phyloP scores from a whole-genome alignment of 2,888 invertebrate species.

The Yponomeuta malinellus region DNA sequence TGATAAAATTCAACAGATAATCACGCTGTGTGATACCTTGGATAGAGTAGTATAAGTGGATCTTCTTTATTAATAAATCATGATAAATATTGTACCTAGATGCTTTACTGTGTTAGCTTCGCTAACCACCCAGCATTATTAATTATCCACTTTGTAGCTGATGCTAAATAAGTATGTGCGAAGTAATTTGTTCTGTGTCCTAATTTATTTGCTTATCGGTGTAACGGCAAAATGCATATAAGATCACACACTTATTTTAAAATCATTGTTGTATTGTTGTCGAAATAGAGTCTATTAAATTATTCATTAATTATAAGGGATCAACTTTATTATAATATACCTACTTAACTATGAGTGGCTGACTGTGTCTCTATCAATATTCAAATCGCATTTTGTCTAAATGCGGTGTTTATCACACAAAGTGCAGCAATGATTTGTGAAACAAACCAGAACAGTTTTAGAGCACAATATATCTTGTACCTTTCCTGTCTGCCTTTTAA shows the following conservation, averaged over 20 bases:
- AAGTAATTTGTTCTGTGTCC: not conserved
- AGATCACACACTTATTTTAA: conserved; percentile 7
- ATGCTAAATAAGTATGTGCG: conserved; percentile 7
- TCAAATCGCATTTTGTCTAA: not conserved
- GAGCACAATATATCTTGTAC: conserved; percentile 15
- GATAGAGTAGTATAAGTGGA: conserved; percentile 5
- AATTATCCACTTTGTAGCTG: conserved; percentile 10
- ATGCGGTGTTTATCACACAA: conserved; percentile 20
- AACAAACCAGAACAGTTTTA: not conserved
- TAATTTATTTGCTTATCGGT: not conserved
- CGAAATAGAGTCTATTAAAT: conserved; percentile 68
- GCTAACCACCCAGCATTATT: conserved; percentile 24
- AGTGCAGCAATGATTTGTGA: conserved; percentile 15
- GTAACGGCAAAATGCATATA: not conserved
- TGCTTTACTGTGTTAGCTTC: conserved; percentile 1
- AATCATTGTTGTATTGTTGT: conserved; percentile 43
- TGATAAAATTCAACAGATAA: conserved; percentile 56
- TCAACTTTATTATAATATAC: conserved; percentile 8
- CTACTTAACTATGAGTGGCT: not conserved
- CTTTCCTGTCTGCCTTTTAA: conserved; percentile 25
- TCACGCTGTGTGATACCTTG: not conserved
- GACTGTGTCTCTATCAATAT: not conserved
- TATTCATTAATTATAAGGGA: conserved; percentile 58
- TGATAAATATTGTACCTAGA: conserved; percentile 41
- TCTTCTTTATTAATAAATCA: conserved; percentile 28